Base-by-base conservation (phyloP, 2,888 invertebrate genomes). In the Diogma glabrata region DNA sequence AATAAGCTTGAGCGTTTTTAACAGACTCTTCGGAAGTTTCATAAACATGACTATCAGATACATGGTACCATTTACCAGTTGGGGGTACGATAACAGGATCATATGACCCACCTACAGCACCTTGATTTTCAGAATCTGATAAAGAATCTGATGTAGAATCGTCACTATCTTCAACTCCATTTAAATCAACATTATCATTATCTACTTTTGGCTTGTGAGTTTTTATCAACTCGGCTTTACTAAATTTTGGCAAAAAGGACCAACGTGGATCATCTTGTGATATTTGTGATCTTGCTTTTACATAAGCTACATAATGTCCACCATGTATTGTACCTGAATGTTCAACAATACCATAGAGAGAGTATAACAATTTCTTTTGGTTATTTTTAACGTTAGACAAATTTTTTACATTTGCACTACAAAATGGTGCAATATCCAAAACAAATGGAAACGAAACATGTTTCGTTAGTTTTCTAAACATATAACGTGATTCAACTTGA, bases 271-370 rank as follows among this genome's bases (percentile, higher is more conserved):
- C 82, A n/a, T 77, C 75, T 1, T 74, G 65, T 24, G 72, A 69
- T 28, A 84, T 66, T 7, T 77, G 75, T 17, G 75, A 69, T n/a
- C 87, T 73, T 8, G 89, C 87, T 73, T 94, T 94, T 2, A 97
- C 90, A 63, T 92, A 97, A 6, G 96, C 93, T 1, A 93, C 89
- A 65, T 99, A 99, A 57, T 79, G 79, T 0, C 79, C 79, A 3
- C 92, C 89, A 62, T 86, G 84, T 67, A 96, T 80, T 4, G 86
- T 82, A 0, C 97, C 97, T 50, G 87, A 85, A 65, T 99, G 97
- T 64, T 92, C 93, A 3, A 97, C 95, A 1, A 99, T 84, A 0
- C 94, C 97, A 62, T 94, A 99, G 50, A 99, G 72, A 0, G 91
- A 83, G 67, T 97, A 97, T 23, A 89, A 69, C 33, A 93, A 71